Evolutionary conservation across 1,140 invertebrate species (phyloP).

Genomic region (Acromyrmex heyeri): DNA sequence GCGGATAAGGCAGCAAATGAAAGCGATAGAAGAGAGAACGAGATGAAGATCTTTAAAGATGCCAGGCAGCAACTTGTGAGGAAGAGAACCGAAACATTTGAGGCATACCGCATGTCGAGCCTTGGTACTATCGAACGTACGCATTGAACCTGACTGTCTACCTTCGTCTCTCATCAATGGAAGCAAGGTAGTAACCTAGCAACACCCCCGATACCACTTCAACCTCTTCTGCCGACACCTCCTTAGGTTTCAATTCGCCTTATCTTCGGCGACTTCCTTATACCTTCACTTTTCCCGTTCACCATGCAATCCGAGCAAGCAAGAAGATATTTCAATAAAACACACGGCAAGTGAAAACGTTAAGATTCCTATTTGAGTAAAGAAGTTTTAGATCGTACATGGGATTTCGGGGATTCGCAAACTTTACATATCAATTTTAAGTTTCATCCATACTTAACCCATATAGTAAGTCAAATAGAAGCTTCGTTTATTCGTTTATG

Average conservation of each 20-base stretch:
- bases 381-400: constrained; percentile 44
- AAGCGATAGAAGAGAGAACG: constrained; percentile 31
- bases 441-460: constrained; percentile 20
- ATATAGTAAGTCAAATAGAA: constrained; percentile 23
- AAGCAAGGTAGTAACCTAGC: constrained; percentile 83
- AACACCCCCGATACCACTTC: constrained; percentile 82
- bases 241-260: constrained; percentile 82
- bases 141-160: constrained; percentile 51
- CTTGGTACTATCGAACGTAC: constrained; percentile 62
- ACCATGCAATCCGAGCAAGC: constrained; percentile 40
- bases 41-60: constrained; percentile 65
- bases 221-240: constrained; percentile 79
- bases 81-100: constrained; percentile 62
- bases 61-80: background rate
- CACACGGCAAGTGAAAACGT: constrained; percentile 35
- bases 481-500: background rate
- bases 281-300: constrained; percentile 49
- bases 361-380: constrained; percentile 56
- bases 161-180: constrained; percentile 65
- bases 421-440: constrained; percentile 8
- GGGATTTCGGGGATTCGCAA: constrained; percentile 8
- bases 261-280: constrained; percentile 83
- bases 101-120: constrained; percentile 51
- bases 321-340: constrained; percentile 58
- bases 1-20: constrained; percentile 34